These are phyloP conservation scores for Monomorium pharaonis DNA, from an alignment of 1,140 invertebrate genomes.

Conservation along the genomic window DNA sequence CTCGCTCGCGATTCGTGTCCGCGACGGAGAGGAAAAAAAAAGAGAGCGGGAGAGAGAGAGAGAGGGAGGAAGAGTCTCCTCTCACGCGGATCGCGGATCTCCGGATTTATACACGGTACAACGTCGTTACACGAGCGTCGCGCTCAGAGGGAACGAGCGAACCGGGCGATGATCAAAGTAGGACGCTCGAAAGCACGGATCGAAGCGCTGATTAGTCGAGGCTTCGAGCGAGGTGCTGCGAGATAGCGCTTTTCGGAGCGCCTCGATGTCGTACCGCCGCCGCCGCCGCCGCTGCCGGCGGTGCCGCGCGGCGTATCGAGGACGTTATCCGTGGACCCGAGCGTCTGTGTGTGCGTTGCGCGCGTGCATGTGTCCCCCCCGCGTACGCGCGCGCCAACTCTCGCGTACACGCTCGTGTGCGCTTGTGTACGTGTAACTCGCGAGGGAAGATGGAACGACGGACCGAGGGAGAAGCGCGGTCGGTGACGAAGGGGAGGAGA, in stretches of 20 bases:
- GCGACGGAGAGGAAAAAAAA: background rate
- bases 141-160: constrained; percentile 49
- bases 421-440: constrained; percentile 39
- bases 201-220: constrained; percentile 70
- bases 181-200: constrained; percentile 74
- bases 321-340: constrained; percentile 81
- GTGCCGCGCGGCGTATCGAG: constrained; percentile 76
- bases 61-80: constrained; percentile 1
- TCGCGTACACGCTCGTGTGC: background rate
- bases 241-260: constrained; percentile 82
- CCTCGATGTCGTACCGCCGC: constrained; percentile 68
- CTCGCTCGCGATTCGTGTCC: constrained; percentile 39
- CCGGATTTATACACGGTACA: constrained; percentile 52
- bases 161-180: constrained; percentile 69
- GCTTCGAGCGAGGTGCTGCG: constrained; percentile 68
- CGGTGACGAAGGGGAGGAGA: constrained; percentile 40
- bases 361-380: background rate
- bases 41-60: background rate
- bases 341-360: background rate
- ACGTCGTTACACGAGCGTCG: constrained; percentile 49
- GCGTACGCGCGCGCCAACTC: background rate
- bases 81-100: constrained; percentile 35
- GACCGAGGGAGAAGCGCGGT: constrained; percentile 62
- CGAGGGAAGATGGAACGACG: constrained; percentile 69
- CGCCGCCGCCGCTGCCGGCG: no score